Conservation (phyloP, 1,140 invertebrate species). For the Drosophila dunni region DNA sequence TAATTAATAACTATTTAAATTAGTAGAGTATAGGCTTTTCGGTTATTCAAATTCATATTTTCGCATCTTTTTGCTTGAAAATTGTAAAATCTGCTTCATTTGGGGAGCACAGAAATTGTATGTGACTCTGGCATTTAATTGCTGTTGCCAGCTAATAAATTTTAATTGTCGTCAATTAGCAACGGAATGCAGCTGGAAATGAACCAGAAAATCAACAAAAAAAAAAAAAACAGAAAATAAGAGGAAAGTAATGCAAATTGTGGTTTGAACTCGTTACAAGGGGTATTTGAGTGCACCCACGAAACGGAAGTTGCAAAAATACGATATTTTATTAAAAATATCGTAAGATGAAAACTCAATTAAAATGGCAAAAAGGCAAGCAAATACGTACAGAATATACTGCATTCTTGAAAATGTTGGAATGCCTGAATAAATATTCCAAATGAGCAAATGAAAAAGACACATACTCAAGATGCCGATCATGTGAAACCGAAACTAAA, state of each 20-base stretch:
- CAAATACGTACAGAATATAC: constrained; percentile 8
- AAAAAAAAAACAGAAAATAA: constrained; percentile 2
- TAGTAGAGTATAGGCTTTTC: not conserved
- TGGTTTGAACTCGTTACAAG: constrained; percentile 36
- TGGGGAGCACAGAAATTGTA: constrained; percentile 11
- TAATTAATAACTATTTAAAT: not conserved
- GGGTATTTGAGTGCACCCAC: constrained; percentile 47
- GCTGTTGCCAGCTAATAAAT: constrained; percentile 83
- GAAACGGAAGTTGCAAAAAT: constrained; percentile 58
- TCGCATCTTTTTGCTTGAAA: constrained; percentile 17
- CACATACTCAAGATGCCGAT: constrained; percentile 27
- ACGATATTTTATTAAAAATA: constrained; percentile 60
- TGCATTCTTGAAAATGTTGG: constrained; percentile 24
- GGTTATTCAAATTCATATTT: not conserved
- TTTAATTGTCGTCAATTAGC: constrained; percentile 83
- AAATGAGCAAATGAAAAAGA: constrained; percentile 17
- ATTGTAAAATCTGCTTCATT: constrained; percentile 48
- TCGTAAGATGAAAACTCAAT: constrained; percentile 46
- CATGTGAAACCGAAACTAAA: not conserved
- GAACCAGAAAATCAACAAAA: constrained; percentile 10
- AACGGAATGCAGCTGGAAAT: constrained; percentile 73
- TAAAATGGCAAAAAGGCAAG: constrained; percentile 14
- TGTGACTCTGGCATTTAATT: constrained; percentile 76
- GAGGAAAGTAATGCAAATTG: constrained; percentile 47
- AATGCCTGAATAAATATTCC: constrained; percentile 28